phyloP scores from a whole-genome alignment of 2,113 vertebrate species.

The Callopanchax toddi region DNA sequence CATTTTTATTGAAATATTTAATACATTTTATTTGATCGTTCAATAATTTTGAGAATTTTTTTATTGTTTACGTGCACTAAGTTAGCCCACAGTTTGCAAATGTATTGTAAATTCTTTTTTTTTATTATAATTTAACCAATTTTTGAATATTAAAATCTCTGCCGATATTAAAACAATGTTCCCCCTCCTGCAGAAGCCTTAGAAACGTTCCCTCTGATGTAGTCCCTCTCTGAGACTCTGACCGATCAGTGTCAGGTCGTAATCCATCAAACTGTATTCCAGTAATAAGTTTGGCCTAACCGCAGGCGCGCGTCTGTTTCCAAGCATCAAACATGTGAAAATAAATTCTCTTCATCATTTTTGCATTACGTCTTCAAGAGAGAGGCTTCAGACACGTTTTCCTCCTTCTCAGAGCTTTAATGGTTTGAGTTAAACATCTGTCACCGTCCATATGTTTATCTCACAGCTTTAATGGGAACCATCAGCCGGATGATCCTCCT shows the following conservation, averaged over 20 bases:
- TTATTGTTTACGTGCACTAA: too few species aligned
- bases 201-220: too few species aligned
- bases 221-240: too few species aligned
- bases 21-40: too few species aligned
- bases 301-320: neutral
- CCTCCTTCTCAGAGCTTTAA: constrained; percentile 34
- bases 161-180: too few species aligned
- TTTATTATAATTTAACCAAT: too few species aligned
- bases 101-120: too few species aligned
- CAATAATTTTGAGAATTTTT: too few species aligned
- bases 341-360: constrained; percentile 10
- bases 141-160: too few species aligned
- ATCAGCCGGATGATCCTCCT: constrained; percentile 33
- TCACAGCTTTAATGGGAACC: constrained; percentile 56
- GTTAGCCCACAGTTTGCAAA: too few species aligned
- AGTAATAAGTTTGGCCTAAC: neutral
- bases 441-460: constrained; percentile 67
- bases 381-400: constrained; percentile 36
- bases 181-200: too few species aligned
- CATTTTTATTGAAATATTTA: too few species aligned
- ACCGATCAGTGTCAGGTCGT: neutral
- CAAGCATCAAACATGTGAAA: constrained; percentile 6
- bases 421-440: constrained; percentile 65
- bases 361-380: constrained; percentile 30
- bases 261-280: neutral